These are phyloP conservation scores for Phrynosoma platyrhinos DNA, from an alignment of 2,113 vertebrate genomes.

Conservation along the genomic window DNA sequence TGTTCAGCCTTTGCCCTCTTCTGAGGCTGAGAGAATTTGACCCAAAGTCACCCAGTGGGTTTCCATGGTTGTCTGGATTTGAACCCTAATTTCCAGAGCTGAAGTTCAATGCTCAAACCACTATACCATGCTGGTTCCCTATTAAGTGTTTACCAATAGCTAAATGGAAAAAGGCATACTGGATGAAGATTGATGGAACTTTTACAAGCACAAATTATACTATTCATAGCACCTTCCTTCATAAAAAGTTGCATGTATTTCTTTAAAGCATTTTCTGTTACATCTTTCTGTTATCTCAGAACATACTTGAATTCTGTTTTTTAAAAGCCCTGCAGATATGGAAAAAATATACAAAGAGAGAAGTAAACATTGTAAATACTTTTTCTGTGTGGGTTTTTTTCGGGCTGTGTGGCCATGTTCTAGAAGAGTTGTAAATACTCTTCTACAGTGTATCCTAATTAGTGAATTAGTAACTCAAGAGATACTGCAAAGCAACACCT, in stretches of 20 bases:
- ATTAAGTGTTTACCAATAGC: not conserved
- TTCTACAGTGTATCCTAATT: not conserved
- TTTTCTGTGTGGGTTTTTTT: too few species aligned
- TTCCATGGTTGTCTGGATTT: too few species aligned
- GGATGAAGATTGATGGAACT: conserved; percentile 10
- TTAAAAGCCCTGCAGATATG: not conserved
- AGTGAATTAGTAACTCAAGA: not conserved
- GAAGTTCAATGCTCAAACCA: too few species aligned
- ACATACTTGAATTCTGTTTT: not conserved
- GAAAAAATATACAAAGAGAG: not conserved
- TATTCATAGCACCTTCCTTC: not conserved
- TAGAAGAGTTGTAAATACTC: not conserved
- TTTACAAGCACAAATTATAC: conserved; percentile 13
- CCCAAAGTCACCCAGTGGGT: too few species aligned
- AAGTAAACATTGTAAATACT: conserved; percentile 9
- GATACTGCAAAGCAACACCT: not conserved
- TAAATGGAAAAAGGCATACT: conserved; percentile 10
- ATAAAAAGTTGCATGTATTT: not conserved
- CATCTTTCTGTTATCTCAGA: not conserved
- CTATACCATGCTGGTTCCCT: too few species aligned
- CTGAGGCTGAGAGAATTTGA: too few species aligned
- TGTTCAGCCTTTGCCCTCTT: too few species aligned
- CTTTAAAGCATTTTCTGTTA: not conserved
- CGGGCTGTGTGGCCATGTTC: too few species aligned
- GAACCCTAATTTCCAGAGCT: too few species aligned